Base-by-base conservation (phyloP, 2,888 invertebrate species). In the Coelogynopora nodosa region DNA sequence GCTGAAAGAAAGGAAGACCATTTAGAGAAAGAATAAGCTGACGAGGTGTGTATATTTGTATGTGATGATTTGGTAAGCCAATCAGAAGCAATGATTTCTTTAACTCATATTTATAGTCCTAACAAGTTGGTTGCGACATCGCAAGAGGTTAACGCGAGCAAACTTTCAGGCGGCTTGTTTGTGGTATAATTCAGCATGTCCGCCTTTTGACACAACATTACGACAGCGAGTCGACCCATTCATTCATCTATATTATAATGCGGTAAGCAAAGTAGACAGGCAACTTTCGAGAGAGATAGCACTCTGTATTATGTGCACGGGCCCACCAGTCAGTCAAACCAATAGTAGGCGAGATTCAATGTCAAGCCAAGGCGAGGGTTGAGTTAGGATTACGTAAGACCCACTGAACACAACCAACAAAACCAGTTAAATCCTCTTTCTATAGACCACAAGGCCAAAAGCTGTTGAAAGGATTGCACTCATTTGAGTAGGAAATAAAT, bases 1-100 rank as follows among this genome's bases (percentile, higher is more conserved):
- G 74, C 74, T 74, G 74, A 74, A 74, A 74, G 74, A 74, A 74
- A 74, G 74, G 27, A 74, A 74, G 74, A 74, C 74, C 74, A 74
- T 74, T 74, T 74, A 74, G 74, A 74, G 74, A 74, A 74, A 74
- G 5, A 74, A 74, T 13, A 74, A 74, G 74, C 5, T 5, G 74
- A 23, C 10, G 74, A 74, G 74, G 27, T 13, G 74, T 74, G 74
- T 74, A 26, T 74, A 5, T 74, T 13, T 74, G 5, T 74, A 26
- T 23, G 74, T 74, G 74, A 74, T 74, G 74, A 74, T 74, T 74
- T 74, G 74, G 10, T 74, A 74, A 74, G 74, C 74, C 74, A 74
- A 74, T 74, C 74, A 74, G 74, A 74, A 74, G 27, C 74, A 10
- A 74, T 23, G 74, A 5, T 74, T 74, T 13, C 27, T 26, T 23